These are phyloP conservation scores for Lepidurus packardi DNA, from an alignment of 1,140 invertebrate species.

Conservation along the genomic window DNA sequence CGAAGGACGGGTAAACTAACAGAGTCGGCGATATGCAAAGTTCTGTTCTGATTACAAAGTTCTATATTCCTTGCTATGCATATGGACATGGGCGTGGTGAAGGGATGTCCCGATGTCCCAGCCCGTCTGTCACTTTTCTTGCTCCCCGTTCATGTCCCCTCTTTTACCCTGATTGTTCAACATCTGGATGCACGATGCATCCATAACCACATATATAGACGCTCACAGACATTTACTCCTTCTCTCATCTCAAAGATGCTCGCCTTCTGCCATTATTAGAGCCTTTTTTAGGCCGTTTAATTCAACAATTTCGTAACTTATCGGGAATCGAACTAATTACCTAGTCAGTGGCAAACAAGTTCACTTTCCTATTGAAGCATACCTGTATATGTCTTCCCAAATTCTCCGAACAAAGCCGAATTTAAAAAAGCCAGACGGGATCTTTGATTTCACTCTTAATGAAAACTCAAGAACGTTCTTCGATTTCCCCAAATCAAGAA, in stretches of 20 bases:
- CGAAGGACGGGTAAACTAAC: background rate
- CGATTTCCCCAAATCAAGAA: too few relatives aligned
- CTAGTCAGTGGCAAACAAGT: too few relatives aligned
- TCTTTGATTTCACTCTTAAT: too few relatives aligned
- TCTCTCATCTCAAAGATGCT: background rate
- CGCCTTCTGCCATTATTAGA: background rate
- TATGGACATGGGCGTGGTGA: slow-evolving; percentile 6
- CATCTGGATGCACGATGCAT: background rate
- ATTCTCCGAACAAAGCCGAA: too few relatives aligned
- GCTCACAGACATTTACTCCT: background rate
- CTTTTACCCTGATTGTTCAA: slow-evolving; percentile 11
- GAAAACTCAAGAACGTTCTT: too few relatives aligned
- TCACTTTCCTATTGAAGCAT: too few relatives aligned
- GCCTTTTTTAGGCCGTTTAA: background rate
- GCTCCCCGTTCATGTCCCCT: background rate
- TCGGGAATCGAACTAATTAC: too few relatives aligned
- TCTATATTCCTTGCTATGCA: background rate
- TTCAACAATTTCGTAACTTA: too few relatives aligned
- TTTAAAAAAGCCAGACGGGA: too few relatives aligned
- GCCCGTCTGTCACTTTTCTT: slow-evolving; percentile 14
- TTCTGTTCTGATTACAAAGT: background rate
- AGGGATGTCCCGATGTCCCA: slow-evolving; percentile 10
- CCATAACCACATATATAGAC: background rate
- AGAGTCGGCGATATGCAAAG: background rate
- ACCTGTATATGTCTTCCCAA: too few relatives aligned